Percentiles rank a stretch among this genome's conserved stretches.
Conservation (phyloP, 2,113 vertebrate genomes). For the Malurus elegans region DNA sequence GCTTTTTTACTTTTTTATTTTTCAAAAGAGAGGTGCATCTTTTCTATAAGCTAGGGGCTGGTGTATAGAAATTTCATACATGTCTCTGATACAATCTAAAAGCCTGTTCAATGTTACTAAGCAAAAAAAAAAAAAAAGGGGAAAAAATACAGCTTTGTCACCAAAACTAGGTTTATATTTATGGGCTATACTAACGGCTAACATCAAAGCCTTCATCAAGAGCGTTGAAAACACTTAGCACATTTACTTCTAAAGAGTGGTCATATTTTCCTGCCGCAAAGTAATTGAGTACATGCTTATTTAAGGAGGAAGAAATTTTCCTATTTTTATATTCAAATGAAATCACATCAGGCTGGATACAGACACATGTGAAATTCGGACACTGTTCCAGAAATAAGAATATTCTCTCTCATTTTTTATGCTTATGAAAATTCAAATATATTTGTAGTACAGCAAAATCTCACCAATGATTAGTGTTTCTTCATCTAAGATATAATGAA, state of each 20-base stretch:
- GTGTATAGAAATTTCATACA: not conserved
- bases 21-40: not conserved
- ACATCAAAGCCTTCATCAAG: not conserved
- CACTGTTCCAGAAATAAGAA: not conserved
- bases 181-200: not conserved
- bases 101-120: not conserved
- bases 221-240: not conserved
- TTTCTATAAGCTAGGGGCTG: not conserved
- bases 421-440: not conserved
- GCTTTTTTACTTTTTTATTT: not conserved
- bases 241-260: not conserved
- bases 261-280: not conserved
- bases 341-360: not conserved
- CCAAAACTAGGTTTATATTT: not conserved
- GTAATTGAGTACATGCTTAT: not conserved
- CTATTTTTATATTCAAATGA: not conserved
- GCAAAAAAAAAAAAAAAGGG: fast-evolving
- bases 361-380: not conserved
- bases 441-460: not conserved
- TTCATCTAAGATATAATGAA: not conserved
- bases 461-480: not conserved
- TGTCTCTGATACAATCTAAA: not conserved
- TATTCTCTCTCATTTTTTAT: not conserved
- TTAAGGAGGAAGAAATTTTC: not conserved
- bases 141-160: not conserved